Conservation (phyloP, 2,113 vertebrate species). For the Epinephelus moara region DNA sequence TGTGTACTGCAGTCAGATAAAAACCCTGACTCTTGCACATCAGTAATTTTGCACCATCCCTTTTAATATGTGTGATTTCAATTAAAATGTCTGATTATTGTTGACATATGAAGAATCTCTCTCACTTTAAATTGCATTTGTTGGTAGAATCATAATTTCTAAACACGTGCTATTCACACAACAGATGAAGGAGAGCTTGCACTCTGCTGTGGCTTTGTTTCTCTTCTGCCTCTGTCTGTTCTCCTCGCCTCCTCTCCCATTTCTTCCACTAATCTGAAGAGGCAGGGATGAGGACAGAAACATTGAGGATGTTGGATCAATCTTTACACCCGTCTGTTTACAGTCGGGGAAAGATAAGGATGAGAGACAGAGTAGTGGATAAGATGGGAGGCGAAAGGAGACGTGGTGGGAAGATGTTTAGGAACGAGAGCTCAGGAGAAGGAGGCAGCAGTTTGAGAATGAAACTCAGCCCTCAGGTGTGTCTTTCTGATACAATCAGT, state of each 20-base stretch:
- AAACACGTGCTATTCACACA: background rate
- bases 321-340: constrained; percentile 44
- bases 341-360: constrained; percentile 32
- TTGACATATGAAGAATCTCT: background rate
- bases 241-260: constrained; percentile 16
- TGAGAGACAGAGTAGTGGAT: background rate
- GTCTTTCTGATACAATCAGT: constrained; percentile 71
- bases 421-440: constrained; percentile 5
- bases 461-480: constrained; percentile 78
- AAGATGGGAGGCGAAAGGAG: constrained; percentile 11
- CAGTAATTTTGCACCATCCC: background rate
- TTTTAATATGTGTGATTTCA: background rate
- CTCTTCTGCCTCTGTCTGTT: background rate
- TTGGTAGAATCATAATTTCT: background rate
- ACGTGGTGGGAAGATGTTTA: background rate
- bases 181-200: background rate
- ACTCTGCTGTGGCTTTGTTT: constrained; percentile 25
- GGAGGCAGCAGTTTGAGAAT: constrained; percentile 63
- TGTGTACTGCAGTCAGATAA: background rate
- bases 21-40: background rate
- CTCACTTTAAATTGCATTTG: background rate
- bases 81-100: background rate
- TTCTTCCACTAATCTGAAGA: constrained; percentile 37
- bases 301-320: constrained; percentile 34
- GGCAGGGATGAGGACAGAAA: constrained; percentile 42